Evolutionary conservation across 2,888 invertebrate genomes (phyloP).

Genomic region (Subacronicta megacephala): DNA sequence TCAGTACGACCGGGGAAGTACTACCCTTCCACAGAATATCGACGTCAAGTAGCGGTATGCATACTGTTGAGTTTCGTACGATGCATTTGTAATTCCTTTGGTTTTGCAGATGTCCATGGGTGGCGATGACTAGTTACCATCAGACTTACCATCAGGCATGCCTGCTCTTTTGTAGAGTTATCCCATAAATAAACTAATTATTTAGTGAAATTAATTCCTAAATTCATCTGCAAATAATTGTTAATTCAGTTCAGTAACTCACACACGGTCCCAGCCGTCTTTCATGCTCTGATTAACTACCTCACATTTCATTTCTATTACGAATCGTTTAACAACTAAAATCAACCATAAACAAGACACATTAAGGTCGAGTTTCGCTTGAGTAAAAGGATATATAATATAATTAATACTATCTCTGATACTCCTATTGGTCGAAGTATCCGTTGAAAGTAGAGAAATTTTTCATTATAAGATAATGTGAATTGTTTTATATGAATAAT

Average conservation of each 20-base stretch:
- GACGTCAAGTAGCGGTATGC: no score
- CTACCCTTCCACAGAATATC: no score
- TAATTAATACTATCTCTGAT: constrained; percentile 79
- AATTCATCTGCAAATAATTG: constrained; percentile 78
- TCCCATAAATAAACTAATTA: no score
- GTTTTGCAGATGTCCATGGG: no score
- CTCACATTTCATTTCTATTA: constrained; percentile 86
- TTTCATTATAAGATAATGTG: constrained; percentile 61
- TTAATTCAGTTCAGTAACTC: constrained; percentile 84
- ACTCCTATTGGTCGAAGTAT: constrained; percentile 78
- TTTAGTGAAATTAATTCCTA: constrained; percentile 59
- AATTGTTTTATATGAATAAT: constrained; percentile 41
- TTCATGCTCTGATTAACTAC: constrained; percentile 81
- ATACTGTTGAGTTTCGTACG: no score
- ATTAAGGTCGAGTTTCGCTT: constrained; percentile 62
- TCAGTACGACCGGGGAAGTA: no score
- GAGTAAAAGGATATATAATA: constrained; percentile 56
- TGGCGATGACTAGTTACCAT: no score
- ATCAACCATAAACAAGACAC: constrained; percentile 28
- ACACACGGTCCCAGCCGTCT: constrained; percentile 77
- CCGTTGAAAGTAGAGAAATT: constrained; percentile 84
- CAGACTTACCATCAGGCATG: no score
- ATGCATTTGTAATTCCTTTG: no score
- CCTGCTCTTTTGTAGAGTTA: no score
- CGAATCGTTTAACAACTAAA: constrained; percentile 10